Percentiles rank a stretch among this genome's conserved stretches.
phyloP scores from a whole-genome alignment of 2,797 vertebrate species.

The Sebastiscus albofasciatus region DNA sequence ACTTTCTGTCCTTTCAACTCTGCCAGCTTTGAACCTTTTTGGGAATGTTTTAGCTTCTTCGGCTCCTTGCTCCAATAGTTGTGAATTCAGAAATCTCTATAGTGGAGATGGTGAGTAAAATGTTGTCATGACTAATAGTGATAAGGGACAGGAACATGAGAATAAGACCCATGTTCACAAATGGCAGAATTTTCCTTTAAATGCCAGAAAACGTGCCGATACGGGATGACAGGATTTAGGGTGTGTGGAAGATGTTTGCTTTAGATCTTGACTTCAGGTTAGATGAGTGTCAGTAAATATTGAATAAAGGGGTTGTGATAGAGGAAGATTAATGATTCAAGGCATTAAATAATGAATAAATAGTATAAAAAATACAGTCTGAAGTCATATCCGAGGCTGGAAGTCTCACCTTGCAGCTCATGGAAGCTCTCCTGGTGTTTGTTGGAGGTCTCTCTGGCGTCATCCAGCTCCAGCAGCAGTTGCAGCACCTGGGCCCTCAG shows the following conservation, averaged over 20 bases:
- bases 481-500: conserved; percentile 85
- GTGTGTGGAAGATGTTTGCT: neutral
- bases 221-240: neutral
- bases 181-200: neutral
- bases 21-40: too few species aligned
- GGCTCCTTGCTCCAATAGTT: accelerated
- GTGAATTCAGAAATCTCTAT: neutral
- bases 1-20: too few species aligned
- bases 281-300: neutral
- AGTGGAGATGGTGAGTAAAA: neutral
- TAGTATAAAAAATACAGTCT: neutral
- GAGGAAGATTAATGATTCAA: conserved; percentile 1
- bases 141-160: neutral
- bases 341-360: neutral
- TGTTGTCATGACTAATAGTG: neutral
- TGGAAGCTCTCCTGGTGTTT: conserved; percentile 88
- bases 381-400: neutral
- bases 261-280: conserved; percentile 1
- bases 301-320: neutral
- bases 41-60: neutral
- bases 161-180: neutral
- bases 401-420: conserved; percentile 87
- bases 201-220: neutral
- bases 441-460: conserved; percentile 84
- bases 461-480: conserved; percentile 89